Base-by-base conservation (phyloP, 1,140 invertebrate genomes). In the Grapholita molesta region DNA sequence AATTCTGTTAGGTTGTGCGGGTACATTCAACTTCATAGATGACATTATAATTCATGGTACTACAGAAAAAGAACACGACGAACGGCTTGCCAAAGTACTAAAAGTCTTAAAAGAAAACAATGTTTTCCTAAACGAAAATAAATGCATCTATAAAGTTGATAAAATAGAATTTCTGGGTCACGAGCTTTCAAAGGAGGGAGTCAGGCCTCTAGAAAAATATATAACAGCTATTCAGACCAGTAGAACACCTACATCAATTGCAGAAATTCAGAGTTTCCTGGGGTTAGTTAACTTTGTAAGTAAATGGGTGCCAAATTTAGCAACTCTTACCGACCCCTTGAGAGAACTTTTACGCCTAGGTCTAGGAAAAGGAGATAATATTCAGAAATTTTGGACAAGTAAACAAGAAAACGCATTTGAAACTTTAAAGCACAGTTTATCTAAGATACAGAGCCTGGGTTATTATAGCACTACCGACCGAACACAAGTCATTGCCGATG, bases 131-230 rank as follows among this genome's bases (percentile, higher is more conserved):
- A 35, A 35, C 9, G 33, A 35, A 35, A 35, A 35, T 70, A 71
- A 69, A 42, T 74, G 72, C 30, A 2, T 53, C 9, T 74, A 68
- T n/a, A 25, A 53, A 25, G 64, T 66, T 23, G 69, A 74, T 64
- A 70, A 73, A 42, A 73, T 83, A 23, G 25, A 75, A 0, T 86
- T 88, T 67, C 48, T 86, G 0, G 80, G 83, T 5, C 83, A 84
- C 66, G 21, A 72, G 24, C 30, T 85, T 15, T 77, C 77, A 18
- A 25, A 66, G 1, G 12, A 74, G 23, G 79, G 81, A 21, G 71
- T 78, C 12, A 69, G 21, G 24, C 53, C 53, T 0, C 24, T 57
- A 2, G 53, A 57, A 9, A 57, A 30, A 24, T 57, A 57, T 11
- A 6, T 57, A 12, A 1, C 1, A 5, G 53, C 21, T 3, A 57